A percentile compares a stretch with the other conserved stretches of the same genome.
Evolutionary conservation across 2,113 vertebrate genomes (phyloP).

Genomic region (Neolamprologus tretocephalus): DNA sequence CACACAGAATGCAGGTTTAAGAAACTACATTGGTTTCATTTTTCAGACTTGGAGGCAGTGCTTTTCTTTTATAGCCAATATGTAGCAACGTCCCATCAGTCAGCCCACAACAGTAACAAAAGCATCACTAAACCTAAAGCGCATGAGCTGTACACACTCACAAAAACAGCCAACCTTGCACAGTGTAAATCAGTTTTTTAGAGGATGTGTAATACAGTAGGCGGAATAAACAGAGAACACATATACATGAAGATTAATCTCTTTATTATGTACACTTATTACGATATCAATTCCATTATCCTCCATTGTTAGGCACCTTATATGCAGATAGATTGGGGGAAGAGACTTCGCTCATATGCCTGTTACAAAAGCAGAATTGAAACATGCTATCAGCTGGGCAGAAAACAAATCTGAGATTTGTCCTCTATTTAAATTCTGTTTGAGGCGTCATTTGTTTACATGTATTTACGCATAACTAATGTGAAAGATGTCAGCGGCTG

Average conservation of each 20-base stretch:
- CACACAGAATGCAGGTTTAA: background rate
- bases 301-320: slow-evolving; percentile 62
- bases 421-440: background rate
- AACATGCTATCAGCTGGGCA: slow-evolving; percentile 38
- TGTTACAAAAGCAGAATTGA: slow-evolving; percentile 26
- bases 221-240: background rate
- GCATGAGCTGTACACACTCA: background rate
- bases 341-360: slow-evolving; percentile 49
- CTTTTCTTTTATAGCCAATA: background rate
- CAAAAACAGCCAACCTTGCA: background rate
- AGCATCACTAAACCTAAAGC: background rate
- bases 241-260: slow-evolving; percentile 3
- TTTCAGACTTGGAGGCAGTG: background rate
- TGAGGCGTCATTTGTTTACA: background rate
- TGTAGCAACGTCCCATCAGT: background rate
- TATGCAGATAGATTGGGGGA: slow-evolving; percentile 35
- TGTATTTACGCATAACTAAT: background rate
- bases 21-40: background rate
- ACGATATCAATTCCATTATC: slow-evolving; percentile 42
- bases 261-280: slow-evolving; percentile 57
- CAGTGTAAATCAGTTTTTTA: background rate
- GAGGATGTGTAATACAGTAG: background rate
- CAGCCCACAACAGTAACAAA: background rate
- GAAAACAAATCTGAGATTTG: background rate
- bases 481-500: background rate